Conservation (phyloP, 1,140 invertebrate species). For the Ceratitis capitata region DNA sequence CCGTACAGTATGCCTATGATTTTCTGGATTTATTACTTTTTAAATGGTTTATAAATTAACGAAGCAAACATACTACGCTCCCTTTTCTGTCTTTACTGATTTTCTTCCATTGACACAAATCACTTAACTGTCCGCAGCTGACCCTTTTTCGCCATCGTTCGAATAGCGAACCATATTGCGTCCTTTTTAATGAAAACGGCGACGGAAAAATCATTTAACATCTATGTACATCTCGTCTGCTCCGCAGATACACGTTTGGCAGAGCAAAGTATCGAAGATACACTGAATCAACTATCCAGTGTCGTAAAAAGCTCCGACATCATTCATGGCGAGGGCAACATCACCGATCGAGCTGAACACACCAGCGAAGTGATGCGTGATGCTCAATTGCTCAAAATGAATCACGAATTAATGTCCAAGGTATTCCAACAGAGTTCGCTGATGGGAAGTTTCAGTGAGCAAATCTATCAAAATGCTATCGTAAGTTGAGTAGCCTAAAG, state of each 20-base stretch:
- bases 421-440: constrained; percentile 40
- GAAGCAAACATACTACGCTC: no score
- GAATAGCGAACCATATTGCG: no score
- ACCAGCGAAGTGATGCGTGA: constrained; percentile 47
- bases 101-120: no score
- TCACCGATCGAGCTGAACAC: constrained; percentile 41
- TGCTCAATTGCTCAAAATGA: constrained; percentile 45
- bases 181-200: not conserved
- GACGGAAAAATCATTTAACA: not conserved
- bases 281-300: not conserved
- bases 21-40: no score
- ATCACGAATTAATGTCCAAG: constrained; percentile 45
- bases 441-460: constrained; percentile 43
- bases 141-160: no score
- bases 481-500: not conserved
- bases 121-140: no score
- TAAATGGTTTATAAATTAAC: no score
- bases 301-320: constrained; percentile 24
- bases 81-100: no score
- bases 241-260: not conserved
- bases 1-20: no score
- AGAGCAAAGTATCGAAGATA: not conserved
- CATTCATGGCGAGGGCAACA: constrained; percentile 35
- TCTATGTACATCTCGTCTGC: not conserved
- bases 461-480: constrained; percentile 43